phyloP scores from a whole-genome alignment of 2,797 vertebrate species.

The Spinus olivaceus region DNA sequence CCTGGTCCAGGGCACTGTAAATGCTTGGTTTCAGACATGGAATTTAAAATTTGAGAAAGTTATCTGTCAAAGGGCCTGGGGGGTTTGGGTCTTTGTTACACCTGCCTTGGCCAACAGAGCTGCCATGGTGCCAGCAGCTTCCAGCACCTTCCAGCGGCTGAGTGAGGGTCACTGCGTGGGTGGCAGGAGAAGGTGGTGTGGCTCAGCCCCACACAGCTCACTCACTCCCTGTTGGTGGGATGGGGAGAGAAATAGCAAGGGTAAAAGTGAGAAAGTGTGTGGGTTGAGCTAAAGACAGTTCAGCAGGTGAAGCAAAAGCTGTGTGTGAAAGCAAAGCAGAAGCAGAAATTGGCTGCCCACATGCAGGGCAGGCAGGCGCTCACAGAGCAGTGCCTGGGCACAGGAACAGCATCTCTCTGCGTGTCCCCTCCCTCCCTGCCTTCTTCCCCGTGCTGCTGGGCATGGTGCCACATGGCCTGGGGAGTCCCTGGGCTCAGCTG shows the following conservation, averaged over 20 bases:
- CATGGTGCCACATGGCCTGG: not conserved
- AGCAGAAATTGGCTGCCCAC: not conserved
- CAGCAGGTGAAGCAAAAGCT: not conserved
- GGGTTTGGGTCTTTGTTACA: not conserved
- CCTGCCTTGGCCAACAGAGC: not conserved
- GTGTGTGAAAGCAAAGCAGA: not conserved
- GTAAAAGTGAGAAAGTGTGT: not conserved
- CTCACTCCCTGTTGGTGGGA: accelerated
- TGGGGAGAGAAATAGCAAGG: not conserved
- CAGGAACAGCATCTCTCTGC: accelerated
- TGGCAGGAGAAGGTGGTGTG: not conserved
- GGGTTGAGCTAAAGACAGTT: not conserved
- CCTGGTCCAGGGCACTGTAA: not conserved
- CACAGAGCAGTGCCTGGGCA: not conserved
- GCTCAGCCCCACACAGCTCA: not conserved
- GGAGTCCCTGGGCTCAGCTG: not conserved
- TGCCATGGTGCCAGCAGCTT: accelerated
- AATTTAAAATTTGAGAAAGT: not conserved
- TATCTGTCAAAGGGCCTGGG: not conserved
- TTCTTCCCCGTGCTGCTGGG: not conserved
- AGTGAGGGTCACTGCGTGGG: not conserved
- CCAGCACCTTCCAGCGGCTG: not conserved
- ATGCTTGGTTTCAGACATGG: not conserved
- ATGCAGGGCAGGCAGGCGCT: not conserved
- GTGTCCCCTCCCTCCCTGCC: not conserved